Conservation (phyloP, 92 coral and sea anemone species). For the Zoanthus sansibaricus region DNA sequence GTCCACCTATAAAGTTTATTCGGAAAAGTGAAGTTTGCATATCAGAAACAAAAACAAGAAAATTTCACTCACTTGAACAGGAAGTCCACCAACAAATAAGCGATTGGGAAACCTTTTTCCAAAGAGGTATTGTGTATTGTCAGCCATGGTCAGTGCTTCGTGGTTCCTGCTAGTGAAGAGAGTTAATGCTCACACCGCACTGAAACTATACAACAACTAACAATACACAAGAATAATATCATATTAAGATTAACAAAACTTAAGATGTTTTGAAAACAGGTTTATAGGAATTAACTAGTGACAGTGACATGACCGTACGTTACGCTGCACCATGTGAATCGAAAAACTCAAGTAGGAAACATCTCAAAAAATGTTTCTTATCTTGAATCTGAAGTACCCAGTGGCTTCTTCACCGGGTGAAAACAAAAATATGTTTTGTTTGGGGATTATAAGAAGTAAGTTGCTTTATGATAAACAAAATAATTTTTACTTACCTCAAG, state of each 20-base stretch:
- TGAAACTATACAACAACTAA: not conserved
- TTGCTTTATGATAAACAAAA: not conserved
- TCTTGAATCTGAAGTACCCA: not conserved
- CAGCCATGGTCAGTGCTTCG: conserved; percentile 36
- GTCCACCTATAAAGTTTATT: not conserved
- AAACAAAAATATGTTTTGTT: not conserved
- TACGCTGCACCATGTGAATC: not conserved
- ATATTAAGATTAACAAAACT: not conserved
- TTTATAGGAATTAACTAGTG: not conserved
- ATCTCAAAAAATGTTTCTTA: not conserved
- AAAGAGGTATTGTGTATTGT: conserved; percentile 71
- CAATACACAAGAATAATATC: not conserved
- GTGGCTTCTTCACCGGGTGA: not conserved
- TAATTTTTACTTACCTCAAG: conserved; percentile 13
- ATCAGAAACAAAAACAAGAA: not conserved
- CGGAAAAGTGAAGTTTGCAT: not conserved
- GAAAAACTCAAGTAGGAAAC: not conserved
- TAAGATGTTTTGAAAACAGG: not conserved
- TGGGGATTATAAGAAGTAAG: not conserved
- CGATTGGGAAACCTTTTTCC: conserved; percentile 88
- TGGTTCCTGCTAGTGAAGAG: conserved; percentile 13
- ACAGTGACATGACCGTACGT: not conserved
- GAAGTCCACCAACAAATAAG: conserved; percentile 93
- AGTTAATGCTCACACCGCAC: not conserved
- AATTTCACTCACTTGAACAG: conserved; percentile 74